Evolutionary conservation across 2,888 invertebrate genomes (phyloP).

Genomic region (Pseudoips prasinana): DNA sequence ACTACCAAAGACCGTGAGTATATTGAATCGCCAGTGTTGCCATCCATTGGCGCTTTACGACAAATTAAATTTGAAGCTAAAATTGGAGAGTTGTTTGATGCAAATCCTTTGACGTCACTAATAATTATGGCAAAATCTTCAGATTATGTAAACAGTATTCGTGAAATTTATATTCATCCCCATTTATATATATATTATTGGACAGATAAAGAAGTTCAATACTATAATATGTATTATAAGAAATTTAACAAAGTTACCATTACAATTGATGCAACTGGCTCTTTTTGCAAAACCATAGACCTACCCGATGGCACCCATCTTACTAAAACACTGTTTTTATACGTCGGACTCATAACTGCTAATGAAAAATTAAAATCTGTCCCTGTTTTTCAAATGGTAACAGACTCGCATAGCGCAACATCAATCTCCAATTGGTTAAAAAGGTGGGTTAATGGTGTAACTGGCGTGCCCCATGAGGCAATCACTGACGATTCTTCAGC

Average conservation of each 20-base stretch:
- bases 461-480: slow-evolving; percentile 1
- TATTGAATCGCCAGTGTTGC: slow-evolving; percentile 2
- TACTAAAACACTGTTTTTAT: slow-evolving; percentile 3
- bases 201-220: slow-evolving; percentile 5
- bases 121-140: slow-evolving; percentile 3
- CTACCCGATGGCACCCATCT: slow-evolving; percentile 4
- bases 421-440: slow-evolving; percentile 6
- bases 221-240: slow-evolving; percentile 4
- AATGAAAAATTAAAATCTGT: slow-evolving; percentile 3
- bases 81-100: slow-evolving; percentile 3
- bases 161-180: slow-evolving; percentile 3
- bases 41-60: slow-evolving; percentile 4
- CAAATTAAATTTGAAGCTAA: slow-evolving; percentile 5
- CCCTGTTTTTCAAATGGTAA: slow-evolving; percentile 6
- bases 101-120: slow-evolving; percentile 5
- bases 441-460: slow-evolving; percentile 2
- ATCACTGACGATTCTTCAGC: slow-evolving; percentile 5
- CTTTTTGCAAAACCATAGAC: slow-evolving; percentile 2
- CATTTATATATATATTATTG: slow-evolving; percentile 4
- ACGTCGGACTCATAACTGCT: slow-evolving; percentile 5
- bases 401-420: slow-evolving; percentile 2
- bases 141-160: slow-evolving; percentile 2
- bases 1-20: slow-evolving; percentile 1
- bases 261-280: slow-evolving; percentile 6
- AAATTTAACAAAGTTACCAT: slow-evolving; percentile 4